Evolutionary conservation across 2,888 invertebrate species (phyloP).

Genomic region (Caradrina kadenii): DNA sequence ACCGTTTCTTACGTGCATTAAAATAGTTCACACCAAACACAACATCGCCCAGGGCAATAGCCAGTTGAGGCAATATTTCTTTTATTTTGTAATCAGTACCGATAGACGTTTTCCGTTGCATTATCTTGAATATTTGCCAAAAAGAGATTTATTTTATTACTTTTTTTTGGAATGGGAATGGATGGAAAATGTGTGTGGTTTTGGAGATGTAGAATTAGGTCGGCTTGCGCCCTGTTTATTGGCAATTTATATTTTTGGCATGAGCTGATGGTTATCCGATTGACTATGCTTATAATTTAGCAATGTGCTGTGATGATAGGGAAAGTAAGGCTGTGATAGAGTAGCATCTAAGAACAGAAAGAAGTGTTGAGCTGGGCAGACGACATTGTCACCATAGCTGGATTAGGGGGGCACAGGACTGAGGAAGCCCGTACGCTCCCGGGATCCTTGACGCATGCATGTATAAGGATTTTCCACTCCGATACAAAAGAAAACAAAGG

Average conservation of each 20-base stretch:
- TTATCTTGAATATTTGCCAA: conserved; percentile 57
- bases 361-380: no score
- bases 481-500: no score
- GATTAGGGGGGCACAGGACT: no score
- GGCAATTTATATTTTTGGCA: conserved; percentile 42
- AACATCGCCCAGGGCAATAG: conserved; percentile 14
- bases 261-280: conserved; percentile 17
- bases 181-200: conserved; percentile 16
- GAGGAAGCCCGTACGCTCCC: no score
- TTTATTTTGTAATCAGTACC: conserved; percentile 46
- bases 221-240: conserved; percentile 12
- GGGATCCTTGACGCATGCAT: no score
- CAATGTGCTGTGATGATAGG: no score
- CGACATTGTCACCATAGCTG: no score
- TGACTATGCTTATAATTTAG: no score
- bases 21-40: conserved; percentile 12
- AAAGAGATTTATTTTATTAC: conserved; percentile 52
- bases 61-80: conserved; percentile 21
- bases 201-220: conserved; percentile 22
- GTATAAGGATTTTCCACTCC: no score
- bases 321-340: no score
- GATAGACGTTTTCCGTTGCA: conserved; percentile 41
- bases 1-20: conserved; percentile 6
- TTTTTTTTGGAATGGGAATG: conserved; percentile 21
- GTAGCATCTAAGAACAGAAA: no score